Evolutionary conservation across 2,113 vertebrate genomes (phyloP).

Genomic region (Thermophis baileyi): DNA sequence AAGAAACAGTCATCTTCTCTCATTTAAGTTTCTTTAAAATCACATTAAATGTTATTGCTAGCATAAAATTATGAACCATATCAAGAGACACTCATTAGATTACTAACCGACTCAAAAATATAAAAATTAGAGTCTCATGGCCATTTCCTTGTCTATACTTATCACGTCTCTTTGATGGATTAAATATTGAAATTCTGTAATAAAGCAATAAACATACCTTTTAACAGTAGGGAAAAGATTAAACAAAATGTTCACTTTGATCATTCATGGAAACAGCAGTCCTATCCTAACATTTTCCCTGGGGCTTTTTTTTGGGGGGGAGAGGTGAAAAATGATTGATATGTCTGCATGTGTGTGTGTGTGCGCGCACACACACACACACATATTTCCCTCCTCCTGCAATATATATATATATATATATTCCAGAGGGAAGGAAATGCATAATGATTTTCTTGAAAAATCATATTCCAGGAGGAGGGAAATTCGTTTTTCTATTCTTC

Average conservation of each 20-base stretch:
- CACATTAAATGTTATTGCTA: not conserved
- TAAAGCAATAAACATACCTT: not conserved
- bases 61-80: fast-evolving
- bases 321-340: not conserved
- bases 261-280: not conserved
- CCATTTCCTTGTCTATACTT: not conserved
- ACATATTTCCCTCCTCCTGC: too few species aligned
- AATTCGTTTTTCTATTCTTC: not conserved
- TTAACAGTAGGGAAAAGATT: not conserved
- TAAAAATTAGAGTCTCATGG: not conserved
- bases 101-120: not conserved
- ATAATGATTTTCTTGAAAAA: not conserved
- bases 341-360: not conserved
- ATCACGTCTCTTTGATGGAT: not conserved
- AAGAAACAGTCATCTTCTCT: not conserved
- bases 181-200: not conserved
- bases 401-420: too few species aligned
- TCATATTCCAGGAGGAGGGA: not conserved
- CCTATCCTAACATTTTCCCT: not conserved
- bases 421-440: not conserved
- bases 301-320: not conserved
- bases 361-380: too few species aligned
- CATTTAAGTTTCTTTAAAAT: not conserved
- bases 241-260: not conserved
- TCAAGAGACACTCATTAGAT: not conserved